phyloP scores from a whole-genome alignment of 2,113 vertebrate genomes.

The Hemichromis elongatus region DNA sequence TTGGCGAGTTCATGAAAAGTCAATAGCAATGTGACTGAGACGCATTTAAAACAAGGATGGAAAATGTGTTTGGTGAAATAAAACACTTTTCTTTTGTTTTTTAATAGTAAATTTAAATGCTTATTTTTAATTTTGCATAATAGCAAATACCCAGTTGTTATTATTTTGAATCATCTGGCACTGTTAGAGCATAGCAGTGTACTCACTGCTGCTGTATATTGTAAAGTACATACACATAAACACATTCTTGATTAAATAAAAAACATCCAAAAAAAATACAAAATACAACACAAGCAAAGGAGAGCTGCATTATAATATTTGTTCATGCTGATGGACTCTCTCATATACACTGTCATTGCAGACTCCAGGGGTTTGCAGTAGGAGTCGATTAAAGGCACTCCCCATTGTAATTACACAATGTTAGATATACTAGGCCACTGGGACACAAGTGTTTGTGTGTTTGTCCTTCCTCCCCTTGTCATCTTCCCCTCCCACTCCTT shows the following conservation, averaged over 20 bases:
- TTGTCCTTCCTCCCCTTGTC: constrained; percentile 55
- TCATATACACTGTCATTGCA: neutral
- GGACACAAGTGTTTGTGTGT: constrained; percentile 34
- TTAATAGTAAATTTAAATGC: neutral
- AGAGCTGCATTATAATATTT: neutral
- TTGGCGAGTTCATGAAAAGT: neutral
- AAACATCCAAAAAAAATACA: neutral
- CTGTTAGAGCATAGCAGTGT: neutral
- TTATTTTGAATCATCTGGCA: neutral
- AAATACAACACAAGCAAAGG: neutral
- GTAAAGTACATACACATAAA: neutral
- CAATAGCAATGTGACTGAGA: neutral
- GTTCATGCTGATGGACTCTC: constrained; percentile 8
- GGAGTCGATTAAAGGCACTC: constrained; percentile 62
- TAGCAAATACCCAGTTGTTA: neutral
- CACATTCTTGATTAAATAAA: neutral
- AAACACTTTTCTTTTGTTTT: neutral
- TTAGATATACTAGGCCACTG: constrained; percentile 41
- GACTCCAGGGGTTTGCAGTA: constrained; percentile 24
- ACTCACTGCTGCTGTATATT: neutral
- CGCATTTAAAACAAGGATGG: neutral
- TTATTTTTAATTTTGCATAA: neutral
- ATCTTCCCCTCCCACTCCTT: constrained; percentile 41
- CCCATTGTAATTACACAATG: constrained; percentile 56
- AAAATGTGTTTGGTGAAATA: neutral